Conservation (phyloP, 2,888 invertebrate genomes). For the Idaea dimidiata region DNA sequence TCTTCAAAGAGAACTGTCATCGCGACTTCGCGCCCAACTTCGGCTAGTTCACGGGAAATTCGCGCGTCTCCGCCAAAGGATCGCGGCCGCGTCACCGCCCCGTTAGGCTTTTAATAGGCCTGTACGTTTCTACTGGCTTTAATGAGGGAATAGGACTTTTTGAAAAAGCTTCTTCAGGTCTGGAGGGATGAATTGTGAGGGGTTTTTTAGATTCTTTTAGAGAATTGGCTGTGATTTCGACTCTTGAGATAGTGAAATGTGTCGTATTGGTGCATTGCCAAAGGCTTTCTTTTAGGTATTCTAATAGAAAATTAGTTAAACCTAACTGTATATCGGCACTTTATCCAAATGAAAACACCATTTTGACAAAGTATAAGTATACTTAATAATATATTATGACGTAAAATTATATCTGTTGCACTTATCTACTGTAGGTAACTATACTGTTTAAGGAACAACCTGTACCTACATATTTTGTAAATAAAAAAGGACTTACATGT, state of each 20-base stretch:
- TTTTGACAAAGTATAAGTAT: neutral
- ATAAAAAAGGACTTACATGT: neutral
- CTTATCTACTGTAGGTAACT: too few species aligned
- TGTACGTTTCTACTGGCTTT: neutral
- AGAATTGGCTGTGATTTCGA: neutral
- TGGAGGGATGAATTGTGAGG: neutral
- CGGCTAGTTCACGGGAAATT: slow-evolving; percentile 87
- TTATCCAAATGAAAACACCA: neutral
- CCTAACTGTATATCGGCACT: too few species aligned
- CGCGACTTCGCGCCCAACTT: slow-evolving; percentile 86
- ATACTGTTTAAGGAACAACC: too few species aligned
- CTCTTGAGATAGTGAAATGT: neutral
- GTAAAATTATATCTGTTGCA: neutral
- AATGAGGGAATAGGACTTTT: neutral
- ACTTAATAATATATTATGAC: too few species aligned
- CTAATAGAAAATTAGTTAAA: too few species aligned
- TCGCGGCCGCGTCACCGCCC: slow-evolving; percentile 77
- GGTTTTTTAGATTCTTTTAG: neutral
- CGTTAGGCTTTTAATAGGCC: slow-evolving; percentile 33
- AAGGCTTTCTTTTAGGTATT: neutral
- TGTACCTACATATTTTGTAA: neutral
- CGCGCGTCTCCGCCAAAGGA: slow-evolving; percentile 85
- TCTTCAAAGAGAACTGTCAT: slow-evolving; percentile 88
- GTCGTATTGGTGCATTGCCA: neutral
- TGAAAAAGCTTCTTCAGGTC: neutral